Evolutionary conservation across 2,113 vertebrate species (phyloP), one percentile per base, ranked within the genome.

Genomic region (Myiagra hebetior): DNA sequence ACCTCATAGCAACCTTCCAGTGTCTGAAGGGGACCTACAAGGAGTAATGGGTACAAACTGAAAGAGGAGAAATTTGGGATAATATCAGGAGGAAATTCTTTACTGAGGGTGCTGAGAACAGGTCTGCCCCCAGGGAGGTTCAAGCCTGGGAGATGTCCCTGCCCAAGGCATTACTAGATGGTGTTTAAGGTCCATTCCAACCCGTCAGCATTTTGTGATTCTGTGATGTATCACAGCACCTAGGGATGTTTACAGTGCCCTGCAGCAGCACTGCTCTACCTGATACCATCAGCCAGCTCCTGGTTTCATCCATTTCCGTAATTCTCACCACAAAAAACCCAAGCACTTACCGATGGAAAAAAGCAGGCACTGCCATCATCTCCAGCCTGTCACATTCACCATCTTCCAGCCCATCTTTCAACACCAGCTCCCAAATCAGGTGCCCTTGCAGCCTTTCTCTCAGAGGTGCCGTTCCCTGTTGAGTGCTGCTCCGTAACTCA

Each of bases 401-500:
- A 9, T 30, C 35, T 28, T 69, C 55, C 59, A 73, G 53, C 7
- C 28, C 11, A 7, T 19, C 14, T 69, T 31, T 11, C 21, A 7
- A 22, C 1, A 1, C 24, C 46, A 78, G 2, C 42, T 62, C 60
- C 50, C 15, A 11, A 6, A 1, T 6, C 46, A 42, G 46, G 22
- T 17, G 5, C 9, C 1, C 0, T 6, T 7, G 19, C 6, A 31
- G 52, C 26, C 33, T 22, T 59, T 27, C 69, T 70, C 44, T 27
- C 18, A 11, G 39, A 46, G 13, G 27, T 4, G 53, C 64, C 10
- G 3, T 24, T 62, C 42, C 19, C 2, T 2, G 0, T 4, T 0
- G 10, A 2, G 17, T 2, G 15, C 3, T 80, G 53, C 33, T 47
- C 49, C 1, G 0, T 10, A 11, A 4, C 44, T 31, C n/a, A 1